Conservation (phyloP, 2,113 vertebrate genomes). For the Deroptyus accipitrinus region DNA sequence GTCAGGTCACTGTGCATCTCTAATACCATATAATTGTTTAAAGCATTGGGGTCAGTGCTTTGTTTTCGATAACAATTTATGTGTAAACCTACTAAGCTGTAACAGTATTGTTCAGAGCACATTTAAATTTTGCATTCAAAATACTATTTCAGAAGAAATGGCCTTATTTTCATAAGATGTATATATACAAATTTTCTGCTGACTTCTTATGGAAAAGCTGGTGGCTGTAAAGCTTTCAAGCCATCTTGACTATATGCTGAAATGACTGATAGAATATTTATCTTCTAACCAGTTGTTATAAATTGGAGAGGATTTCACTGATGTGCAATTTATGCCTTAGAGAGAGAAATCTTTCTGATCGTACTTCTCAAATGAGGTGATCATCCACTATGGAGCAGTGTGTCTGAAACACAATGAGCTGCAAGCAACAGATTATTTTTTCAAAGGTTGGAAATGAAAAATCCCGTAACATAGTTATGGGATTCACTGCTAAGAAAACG, state of each 20-base stretch:
- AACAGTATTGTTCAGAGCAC: not conserved
- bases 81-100: not conserved
- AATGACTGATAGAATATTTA: slow-evolving; percentile 2
- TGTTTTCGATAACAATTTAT: not conserved
- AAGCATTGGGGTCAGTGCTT: not conserved
- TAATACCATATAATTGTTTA: not conserved
- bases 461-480: not conserved
- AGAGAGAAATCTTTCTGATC: slow-evolving; percentile 6
- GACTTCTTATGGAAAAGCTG: not conserved
- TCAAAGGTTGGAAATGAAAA: not conserved
- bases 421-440: slow-evolving; percentile 2
- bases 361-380: slow-evolving; percentile 3
- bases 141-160: not conserved
- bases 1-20: not conserved
- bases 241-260: not conserved
- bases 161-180: not conserved
- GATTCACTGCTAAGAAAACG: not conserved
- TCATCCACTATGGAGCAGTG: not conserved
- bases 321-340: slow-evolving; percentile 1
- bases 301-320: slow-evolving; percentile 2
- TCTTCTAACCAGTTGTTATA: slow-evolving; percentile 15
- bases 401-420: slow-evolving; percentile 7
- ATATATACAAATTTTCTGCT: not conserved
- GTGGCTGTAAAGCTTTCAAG: not conserved
- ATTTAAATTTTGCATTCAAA: not conserved